A percentile compares a stretch with the other conserved stretches of the same genome.
Conservation (phyloP, 2,113 vertebrate genomes). For the Oriolus oriolus region DNA sequence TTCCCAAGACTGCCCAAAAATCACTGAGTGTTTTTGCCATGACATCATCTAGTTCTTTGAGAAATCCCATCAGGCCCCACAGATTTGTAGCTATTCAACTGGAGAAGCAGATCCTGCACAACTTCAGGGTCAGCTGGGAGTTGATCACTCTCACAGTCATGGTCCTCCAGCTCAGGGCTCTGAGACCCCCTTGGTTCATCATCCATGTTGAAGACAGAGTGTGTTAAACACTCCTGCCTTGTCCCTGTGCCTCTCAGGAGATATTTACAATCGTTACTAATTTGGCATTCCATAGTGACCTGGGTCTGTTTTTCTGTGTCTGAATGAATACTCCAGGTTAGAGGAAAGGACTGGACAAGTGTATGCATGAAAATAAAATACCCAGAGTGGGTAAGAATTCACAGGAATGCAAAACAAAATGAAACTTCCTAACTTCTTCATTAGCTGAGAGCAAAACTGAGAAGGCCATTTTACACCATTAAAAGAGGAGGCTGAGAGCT, state of each 20-base stretch:
- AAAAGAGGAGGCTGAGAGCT: neutral
- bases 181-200: neutral
- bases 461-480: neutral
- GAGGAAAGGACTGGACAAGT: neutral
- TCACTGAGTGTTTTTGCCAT: neutral
- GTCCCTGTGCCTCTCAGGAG: neutral
- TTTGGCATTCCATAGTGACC: neutral
- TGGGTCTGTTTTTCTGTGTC: neutral
- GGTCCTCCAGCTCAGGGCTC: neutral
- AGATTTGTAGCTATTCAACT: neutral
- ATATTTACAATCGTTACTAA: neutral
- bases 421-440: neutral
- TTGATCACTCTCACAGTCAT: neutral
- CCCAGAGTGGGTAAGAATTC: neutral
- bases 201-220: neutral
- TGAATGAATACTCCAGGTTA: neutral
- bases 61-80: neutral
- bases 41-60: neutral
- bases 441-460: neutral
- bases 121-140: neutral
- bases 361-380: neutral
- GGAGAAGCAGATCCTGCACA: neutral
- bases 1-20: neutral
- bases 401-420: neutral
- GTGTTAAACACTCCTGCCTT: neutral